Base-by-base conservation (phyloP, 1,140 invertebrate genomes). In the Stenopsyche tienmushanensis region DNA sequence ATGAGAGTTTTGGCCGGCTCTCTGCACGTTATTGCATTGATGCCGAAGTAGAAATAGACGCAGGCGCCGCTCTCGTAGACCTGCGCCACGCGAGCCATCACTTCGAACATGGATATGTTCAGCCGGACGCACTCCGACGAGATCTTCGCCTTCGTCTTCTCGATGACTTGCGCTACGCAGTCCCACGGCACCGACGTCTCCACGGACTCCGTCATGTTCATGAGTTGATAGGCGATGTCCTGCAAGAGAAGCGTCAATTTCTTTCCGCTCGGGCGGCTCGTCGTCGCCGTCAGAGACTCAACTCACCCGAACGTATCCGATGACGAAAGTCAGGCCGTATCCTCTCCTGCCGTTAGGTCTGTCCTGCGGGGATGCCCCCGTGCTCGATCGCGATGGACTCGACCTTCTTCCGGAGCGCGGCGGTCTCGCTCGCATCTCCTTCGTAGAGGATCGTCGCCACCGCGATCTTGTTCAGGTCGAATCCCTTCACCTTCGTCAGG, bases 151-250 rank as follows among this genome's bases (percentile, higher is more conserved):
- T 97, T 98, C 0, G 97, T 94, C 80, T 95, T 96, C 23, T 84
- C 79, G 73, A 94, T 96, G 13, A 98, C 76, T 20, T 84, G 77
- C 15, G 89, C 75, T 3, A 93, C 89, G 42, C 90, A 86, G 76
- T 96, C 93, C 96, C 97, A 99, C 1, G 96, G 90, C 15, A 97
- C 94, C 0, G 96, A 98, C 0, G 97, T 99, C 79, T 99, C 97
- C 81, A 99, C 98, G 0, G 96, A 98, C 77, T 99, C 97, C 0
- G 94, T 89, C 8, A 98, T 86, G 29, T 98, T 84, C 63, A 88
- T 86, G 74, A 90, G 96, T 39, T 97, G 90, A 44, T 98, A 82
- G 0, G 87, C 96, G 47, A 98, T 78, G 78, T 99, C 97, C 92
- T 95, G n/a, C n/a, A n/a, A n/a, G n/a, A n/a, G n/a, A 26, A 24